Conservation (phyloP, 2,113 vertebrate species). For the Lanius ludovicianus region DNA sequence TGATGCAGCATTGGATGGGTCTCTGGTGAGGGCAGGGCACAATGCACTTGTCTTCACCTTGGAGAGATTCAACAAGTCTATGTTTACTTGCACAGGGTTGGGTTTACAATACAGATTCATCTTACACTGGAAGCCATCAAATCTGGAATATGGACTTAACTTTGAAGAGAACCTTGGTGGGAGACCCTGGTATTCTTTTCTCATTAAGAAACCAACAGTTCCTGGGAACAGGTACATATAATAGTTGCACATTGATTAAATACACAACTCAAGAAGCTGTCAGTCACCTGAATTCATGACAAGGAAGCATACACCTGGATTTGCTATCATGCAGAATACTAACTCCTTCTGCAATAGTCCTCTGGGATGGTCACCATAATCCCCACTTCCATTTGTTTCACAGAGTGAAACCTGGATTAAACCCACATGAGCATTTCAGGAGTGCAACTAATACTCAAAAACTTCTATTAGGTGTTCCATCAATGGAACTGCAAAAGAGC, state of each 20-base stretch:
- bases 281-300: not conserved
- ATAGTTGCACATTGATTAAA: not conserved
- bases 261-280: not conserved
- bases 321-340: not conserved
- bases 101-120: not conserved
- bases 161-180: not conserved
- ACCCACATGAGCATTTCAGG: rapidly evolving
- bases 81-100: not conserved
- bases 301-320: not conserved
- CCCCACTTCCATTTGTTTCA: not conserved
- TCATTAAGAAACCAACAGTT: not conserved
- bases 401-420: not conserved
- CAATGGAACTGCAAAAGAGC: not conserved
- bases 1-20: not conserved
- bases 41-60: not conserved
- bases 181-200: not conserved
- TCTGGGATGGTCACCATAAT: not conserved
- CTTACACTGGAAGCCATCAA: not conserved
- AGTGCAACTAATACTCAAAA: not conserved
- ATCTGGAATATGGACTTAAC: not conserved
- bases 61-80: not conserved
- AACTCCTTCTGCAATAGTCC: not conserved
- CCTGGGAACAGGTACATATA: not conserved
- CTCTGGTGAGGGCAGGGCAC: not conserved
- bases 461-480: not conserved